Conservation (phyloP, 2,797 vertebrate genomes). For the Lutra lutra region DNA sequence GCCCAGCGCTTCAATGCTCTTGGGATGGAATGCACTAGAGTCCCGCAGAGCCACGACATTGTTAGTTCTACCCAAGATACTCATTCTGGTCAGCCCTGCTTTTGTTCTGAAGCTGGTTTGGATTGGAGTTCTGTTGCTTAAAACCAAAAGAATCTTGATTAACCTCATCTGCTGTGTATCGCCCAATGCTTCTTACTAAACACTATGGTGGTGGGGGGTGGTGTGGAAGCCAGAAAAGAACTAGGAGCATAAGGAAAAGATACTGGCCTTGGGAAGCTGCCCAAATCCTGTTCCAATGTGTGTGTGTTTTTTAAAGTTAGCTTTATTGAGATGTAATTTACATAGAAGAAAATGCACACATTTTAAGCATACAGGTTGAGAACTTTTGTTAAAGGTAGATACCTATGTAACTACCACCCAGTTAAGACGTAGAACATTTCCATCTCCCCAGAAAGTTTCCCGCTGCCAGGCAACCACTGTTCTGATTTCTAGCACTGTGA, state of each 20-base stretch:
- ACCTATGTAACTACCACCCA: not conserved
- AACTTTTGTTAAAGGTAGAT: not conserved
- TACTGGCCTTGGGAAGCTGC: not conserved
- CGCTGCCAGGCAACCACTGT: not conserved
- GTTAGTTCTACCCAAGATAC: not conserved
- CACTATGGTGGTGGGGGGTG: not conserved
- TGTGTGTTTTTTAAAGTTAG: not conserved
- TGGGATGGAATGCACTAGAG: not conserved
- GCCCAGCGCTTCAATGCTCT: not conserved
- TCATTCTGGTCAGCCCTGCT: not conserved
- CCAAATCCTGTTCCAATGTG: not conserved
- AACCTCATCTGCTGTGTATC: not conserved
- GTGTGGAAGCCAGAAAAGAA: not conserved
- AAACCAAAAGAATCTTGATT: not conserved
- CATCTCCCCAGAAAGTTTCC: not conserved
- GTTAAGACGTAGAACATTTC: not conserved
- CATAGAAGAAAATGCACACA: not conserved
- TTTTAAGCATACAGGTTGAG: not conserved
- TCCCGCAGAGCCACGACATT: not conserved
- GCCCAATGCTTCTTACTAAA: not conserved
- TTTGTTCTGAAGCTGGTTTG: conserved; percentile 13
- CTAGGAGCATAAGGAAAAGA: not conserved
- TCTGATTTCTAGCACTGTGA: not conserved
- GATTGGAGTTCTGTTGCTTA: not conserved
- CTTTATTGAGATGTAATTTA: conserved; percentile 5